Conservation (phyloP, 2,888 invertebrate genomes). For the Sericinus montela region DNA sequence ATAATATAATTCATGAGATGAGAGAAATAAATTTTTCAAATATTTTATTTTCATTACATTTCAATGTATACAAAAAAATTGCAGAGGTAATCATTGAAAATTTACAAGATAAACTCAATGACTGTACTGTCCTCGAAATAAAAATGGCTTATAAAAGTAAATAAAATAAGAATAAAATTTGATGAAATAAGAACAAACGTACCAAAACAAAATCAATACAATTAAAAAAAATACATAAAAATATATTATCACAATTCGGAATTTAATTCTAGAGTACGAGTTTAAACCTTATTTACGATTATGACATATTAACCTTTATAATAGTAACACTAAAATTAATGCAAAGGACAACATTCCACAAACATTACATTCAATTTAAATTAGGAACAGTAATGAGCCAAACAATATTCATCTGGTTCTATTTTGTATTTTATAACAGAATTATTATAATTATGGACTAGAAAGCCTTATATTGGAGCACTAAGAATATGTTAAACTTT, state of each 20-base stretch:
- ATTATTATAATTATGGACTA: constrained; percentile 44
- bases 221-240: constrained; percentile 15
- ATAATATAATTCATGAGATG: too few species aligned
- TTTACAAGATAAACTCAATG: too few species aligned
- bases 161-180: too few species aligned
- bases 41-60: too few species aligned
- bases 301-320: constrained; percentile 28
- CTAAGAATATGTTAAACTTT: constrained; percentile 6
- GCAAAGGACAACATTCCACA: constrained; percentile 39
- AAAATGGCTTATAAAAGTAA: too few species aligned
- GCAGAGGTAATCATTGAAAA: too few species aligned
- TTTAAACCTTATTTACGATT: constrained; percentile 33
- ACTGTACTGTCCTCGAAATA: too few species aligned
- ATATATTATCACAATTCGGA: constrained; percentile 61
- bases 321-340: constrained; percentile 28
- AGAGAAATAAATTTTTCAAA: too few species aligned
- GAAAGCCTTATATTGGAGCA: constrained; percentile 35
- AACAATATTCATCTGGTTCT: constrained; percentile 22
- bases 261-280: constrained; percentile 48
- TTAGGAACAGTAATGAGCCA: constrained; percentile 53
- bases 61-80: too few species aligned
- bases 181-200: too few species aligned
- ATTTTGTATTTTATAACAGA: constrained; percentile 25
- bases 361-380: constrained; percentile 32
- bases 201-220: constrained; percentile 1